Conservation (phyloP, 2,888 invertebrate species). For the Tenthredo notha region DNA sequence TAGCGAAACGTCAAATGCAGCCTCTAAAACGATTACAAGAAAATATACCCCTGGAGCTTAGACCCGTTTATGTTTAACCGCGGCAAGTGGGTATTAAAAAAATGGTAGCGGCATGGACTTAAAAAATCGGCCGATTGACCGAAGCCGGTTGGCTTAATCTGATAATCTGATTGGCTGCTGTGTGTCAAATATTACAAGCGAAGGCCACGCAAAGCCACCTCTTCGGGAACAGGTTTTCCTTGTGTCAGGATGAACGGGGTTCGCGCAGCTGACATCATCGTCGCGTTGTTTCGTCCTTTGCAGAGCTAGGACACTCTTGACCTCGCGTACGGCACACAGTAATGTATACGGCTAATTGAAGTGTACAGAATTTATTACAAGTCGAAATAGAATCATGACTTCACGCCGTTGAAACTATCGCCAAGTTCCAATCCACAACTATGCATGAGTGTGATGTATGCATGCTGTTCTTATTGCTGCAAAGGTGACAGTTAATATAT, state of each 20-base stretch:
- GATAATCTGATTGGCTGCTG: slow-evolving; percentile 75
- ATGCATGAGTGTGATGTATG: neutral
- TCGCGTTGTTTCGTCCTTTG: slow-evolving; percentile 24
- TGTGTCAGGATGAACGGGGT: slow-evolving; percentile 29
- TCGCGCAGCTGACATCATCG: slow-evolving; percentile 37
- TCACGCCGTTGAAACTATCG: slow-evolving; percentile 46
- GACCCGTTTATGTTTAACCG: neutral
- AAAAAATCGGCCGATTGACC: slow-evolving; percentile 36
- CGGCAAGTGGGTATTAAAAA: neutral
- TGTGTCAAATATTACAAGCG: slow-evolving; percentile 74
- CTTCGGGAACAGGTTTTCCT: slow-evolving; percentile 66
- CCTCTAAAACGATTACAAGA: neutral
- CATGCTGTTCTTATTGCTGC: neutral
- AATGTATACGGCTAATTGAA: slow-evolving; percentile 37
- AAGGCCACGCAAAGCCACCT: slow-evolving; percentile 60
- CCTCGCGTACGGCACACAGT: slow-evolving; percentile 56
- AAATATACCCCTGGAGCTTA: neutral
- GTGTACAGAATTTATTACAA: slow-evolving; percentile 27
- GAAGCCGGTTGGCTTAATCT: slow-evolving; percentile 66
- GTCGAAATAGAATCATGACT: slow-evolving; percentile 44
- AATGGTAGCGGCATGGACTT: slow-evolving; percentile 31
- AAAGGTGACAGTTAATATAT: slow-evolving; percentile 10
- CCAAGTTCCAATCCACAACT: neutral
- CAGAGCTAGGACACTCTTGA: neutral
- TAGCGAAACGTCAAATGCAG: neutral